Evolutionary conservation across 53 echinoderm and acorn worm species (phyloP), one percentile per base, ranked within the genome.

Genomic region (Henricia sp.): DNA sequence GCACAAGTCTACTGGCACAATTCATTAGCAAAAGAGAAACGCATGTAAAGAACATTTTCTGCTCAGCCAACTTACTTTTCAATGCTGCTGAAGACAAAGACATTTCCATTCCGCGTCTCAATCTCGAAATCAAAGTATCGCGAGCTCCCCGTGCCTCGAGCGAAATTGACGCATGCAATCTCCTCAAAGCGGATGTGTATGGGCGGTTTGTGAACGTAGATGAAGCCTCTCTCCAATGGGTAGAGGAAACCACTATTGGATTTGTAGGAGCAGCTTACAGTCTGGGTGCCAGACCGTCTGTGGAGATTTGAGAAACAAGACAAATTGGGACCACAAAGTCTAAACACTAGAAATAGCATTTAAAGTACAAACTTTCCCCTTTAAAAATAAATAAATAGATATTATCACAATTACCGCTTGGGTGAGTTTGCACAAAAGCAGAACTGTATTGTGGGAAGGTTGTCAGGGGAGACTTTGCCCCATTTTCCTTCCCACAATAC

Each of bases 111-210:
- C 86, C 85, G 59, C 54, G 91, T 93, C 86, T 97, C 97, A 78
- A 97, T 97, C 73, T 97, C 99, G 87, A 95, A 96, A 71, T 97
- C 99, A 71, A 97, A 97, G 78, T 97, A 95, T 42, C 99, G 80
- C 30, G 91, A 78, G 87, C 99, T 97, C 68, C 94, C 92, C 13
- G 99, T 92, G 1, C 99, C 99, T 34, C 93, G 80, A 24, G 99
- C 95, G 64, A 97, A 97, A 82, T 97, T 97, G 52, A 97, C 94
- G 35, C 88, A 90, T 1, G 85, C 40, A 70, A 95, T 90, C 90
- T 95, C 95, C 40, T 95, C 94, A 62, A 95, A 95, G 40, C 94
- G 88, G 42, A 95, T 92, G 88, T 95, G 95, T 35, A 95, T 80
- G 4, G 99, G 99, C 6, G 99, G 99, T 60, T 97, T 97, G 72